Percentiles rank a stretch among this genome's conserved stretches.
Evolutionary conservation across 2,888 invertebrate species (phyloP).

Genomic region (Eristalinus sepulchralis): DNA sequence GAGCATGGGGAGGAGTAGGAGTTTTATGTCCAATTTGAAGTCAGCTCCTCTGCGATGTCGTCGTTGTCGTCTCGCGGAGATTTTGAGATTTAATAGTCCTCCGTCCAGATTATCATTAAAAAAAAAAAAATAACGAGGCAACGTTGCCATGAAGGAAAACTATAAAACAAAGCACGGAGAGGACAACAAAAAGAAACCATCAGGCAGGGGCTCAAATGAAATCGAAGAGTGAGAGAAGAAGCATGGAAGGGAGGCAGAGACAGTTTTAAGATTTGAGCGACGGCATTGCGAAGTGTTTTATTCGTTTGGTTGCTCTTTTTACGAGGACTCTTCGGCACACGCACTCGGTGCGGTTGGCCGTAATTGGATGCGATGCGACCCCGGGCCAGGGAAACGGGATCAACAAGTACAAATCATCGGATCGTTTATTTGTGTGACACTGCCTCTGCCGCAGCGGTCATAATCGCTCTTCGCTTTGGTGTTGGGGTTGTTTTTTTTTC

Average conservation of each 20-base stretch:
- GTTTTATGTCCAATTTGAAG: background rate
- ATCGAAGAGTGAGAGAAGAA: too few species aligned
- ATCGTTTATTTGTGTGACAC: conserved; percentile 44
- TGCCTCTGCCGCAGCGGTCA: background rate
- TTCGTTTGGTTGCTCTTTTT: conserved; percentile 4
- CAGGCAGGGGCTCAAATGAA: too few species aligned
- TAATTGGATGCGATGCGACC: conserved; percentile 18
- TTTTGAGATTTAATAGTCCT: background rate
- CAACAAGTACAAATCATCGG: conserved; percentile 61
- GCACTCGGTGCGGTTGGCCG: background rate
- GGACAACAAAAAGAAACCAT: background rate
- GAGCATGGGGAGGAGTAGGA: background rate
- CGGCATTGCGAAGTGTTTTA: background rate
- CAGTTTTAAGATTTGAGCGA: background rate
- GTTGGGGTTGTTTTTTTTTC: background rate
- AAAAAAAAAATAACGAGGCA: conserved; percentile 11
- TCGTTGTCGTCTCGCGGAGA: background rate
- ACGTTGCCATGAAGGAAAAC: background rate
- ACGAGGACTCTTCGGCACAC: background rate
- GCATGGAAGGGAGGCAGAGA: too few species aligned
- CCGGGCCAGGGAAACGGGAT: conserved; percentile 4
- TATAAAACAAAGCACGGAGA: background rate
- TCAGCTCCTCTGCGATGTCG: background rate
- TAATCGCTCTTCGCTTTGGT: conserved; percentile 10
- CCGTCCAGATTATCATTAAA: conserved; percentile 6